A percentile compares a stretch with the other conserved stretches of the same genome.
These are phyloP conservation scores for Ichneumoninae sp. DNA, from an alignment of 2,888 invertebrate genomes.

Conservation along the genomic window DNA sequence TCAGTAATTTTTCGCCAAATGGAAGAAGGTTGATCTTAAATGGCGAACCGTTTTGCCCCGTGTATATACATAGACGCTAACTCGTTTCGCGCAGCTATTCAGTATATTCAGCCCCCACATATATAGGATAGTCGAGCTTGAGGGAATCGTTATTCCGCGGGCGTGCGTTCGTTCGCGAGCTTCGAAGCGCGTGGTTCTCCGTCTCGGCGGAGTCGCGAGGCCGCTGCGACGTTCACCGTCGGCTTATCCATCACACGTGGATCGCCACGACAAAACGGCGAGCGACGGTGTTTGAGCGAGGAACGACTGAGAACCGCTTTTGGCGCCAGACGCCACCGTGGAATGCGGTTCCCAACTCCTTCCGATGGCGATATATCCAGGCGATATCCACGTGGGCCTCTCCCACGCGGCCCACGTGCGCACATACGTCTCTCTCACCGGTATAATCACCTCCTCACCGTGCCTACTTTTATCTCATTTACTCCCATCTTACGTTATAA, in stretches of 20 bases:
- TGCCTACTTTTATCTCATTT: slow-evolving; percentile 19
- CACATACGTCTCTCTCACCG: slow-evolving; percentile 40
- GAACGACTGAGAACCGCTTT: slow-evolving; percentile 77
- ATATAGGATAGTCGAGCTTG: slow-evolving; percentile 42
- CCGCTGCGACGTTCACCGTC: slow-evolving; percentile 16
- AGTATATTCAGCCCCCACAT: not conserved
- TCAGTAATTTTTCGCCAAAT: not conserved
- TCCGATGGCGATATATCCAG: slow-evolving; percentile 61
- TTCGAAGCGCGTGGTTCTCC: slow-evolving; percentile 37
- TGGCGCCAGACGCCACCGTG: slow-evolving; percentile 80
- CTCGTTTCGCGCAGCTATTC: not conserved
- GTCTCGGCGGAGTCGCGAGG: slow-evolving; percentile 17
- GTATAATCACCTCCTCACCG: slow-evolving; percentile 13
- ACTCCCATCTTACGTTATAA: slow-evolving; percentile 44
- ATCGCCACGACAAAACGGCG: slow-evolving; percentile 40
- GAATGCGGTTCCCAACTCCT: slow-evolving; percentile 79
- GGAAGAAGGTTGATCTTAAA: not conserved
- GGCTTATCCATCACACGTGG: slow-evolving; percentile 34
- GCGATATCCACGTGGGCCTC: slow-evolving; percentile 73
- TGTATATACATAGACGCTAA: not conserved
- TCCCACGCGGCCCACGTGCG: slow-evolving; percentile 73
- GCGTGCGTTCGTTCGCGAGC: slow-evolving; percentile 47
- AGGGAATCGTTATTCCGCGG: slow-evolving; percentile 61
- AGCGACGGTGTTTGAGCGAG: not conserved
- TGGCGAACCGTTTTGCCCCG: not conserved